A percentile compares a stretch with the other conserved stretches of the same genome.
phyloP scores from a whole-genome alignment of 2,113 vertebrate genomes.

The Sarotherodon lohbergeri region DNA sequence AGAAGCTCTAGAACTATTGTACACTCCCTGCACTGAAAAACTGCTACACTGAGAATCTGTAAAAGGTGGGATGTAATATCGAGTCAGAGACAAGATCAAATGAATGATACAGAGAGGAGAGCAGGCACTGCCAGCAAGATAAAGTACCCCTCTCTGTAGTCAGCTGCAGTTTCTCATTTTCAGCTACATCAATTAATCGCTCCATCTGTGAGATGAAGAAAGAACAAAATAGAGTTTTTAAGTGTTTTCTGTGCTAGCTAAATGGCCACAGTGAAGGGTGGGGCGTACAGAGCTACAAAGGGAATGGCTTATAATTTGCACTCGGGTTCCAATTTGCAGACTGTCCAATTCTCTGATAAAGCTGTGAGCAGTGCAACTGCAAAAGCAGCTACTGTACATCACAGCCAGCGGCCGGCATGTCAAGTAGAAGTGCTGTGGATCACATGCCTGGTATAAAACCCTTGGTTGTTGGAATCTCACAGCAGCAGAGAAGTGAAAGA shows the following conservation, averaged over 20 bases:
- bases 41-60: neutral
- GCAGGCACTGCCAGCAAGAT: constrained; percentile 23
- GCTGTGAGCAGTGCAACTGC: neutral
- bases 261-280: neutral
- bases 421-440: neutral
- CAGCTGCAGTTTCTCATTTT: constrained; percentile 8
- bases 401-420: neutral
- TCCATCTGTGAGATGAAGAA: constrained; percentile 17
- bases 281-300: neutral
- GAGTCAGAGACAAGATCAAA: constrained; percentile 34
- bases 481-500: constrained; percentile 21
- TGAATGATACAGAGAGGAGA: constrained; percentile 7
- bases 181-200: neutral
- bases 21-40: neutral
- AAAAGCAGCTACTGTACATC: constrained; percentile 13
- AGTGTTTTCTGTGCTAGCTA: neutral
- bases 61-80: constrained; percentile 2
- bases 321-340: constrained; percentile 36
- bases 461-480: constrained; percentile 10
- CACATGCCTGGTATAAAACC: constrained; percentile 33
- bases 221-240: constrained; percentile 7
- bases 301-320: constrained; percentile 26
- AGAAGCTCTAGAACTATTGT: neutral
- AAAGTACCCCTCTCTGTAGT: constrained; percentile 8
- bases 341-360: constrained; percentile 14